A percentile compares a stretch with the other conserved stretches of the same genome.
Evolutionary conservation across 2,888 invertebrate species (phyloP).

Genomic region (Steinernema hermaphroditum): DNA sequence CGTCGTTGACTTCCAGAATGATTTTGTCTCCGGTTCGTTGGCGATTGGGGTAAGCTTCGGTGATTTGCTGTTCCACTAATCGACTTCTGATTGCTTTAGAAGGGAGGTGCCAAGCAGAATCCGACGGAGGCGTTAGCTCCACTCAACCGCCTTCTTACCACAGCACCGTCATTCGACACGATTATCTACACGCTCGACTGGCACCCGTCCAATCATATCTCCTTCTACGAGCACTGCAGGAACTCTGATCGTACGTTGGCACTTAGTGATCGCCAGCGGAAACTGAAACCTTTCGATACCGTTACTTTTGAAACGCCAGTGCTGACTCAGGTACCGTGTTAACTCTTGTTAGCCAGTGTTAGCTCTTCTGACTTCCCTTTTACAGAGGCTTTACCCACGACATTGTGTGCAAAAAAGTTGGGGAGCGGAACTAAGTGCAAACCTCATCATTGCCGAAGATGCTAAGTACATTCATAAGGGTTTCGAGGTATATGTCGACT

Average conservation of each 20-base stretch:
- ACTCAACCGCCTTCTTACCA: slow-evolving; percentile 51
- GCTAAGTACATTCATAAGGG: slow-evolving; percentile 71
- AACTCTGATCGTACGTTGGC: slow-evolving; percentile 55
- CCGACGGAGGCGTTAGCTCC: slow-evolving; percentile 57
- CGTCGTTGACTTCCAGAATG: slow-evolving; percentile 95
- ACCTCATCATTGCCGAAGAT: slow-evolving; percentile 70
- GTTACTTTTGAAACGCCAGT: slow-evolving; percentile 87
- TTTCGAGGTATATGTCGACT: slow-evolving; percentile 89
- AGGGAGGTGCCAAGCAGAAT: slow-evolving; percentile 58
- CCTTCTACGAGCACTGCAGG: slow-evolving; percentile 83
- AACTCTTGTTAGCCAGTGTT: neutral
- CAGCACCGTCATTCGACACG: slow-evolving; percentile 45
- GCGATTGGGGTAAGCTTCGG: slow-evolving; percentile 75
- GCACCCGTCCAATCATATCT: slow-evolving; percentile 94
- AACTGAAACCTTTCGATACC: slow-evolving; percentile 76
- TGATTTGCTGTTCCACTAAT: neutral
- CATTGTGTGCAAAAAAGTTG: slow-evolving; percentile 94
- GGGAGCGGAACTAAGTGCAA: slow-evolving; percentile 89
- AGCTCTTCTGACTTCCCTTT: neutral
- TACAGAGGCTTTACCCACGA: slow-evolving; percentile 82
- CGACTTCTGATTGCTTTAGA: slow-evolving; percentile 42
- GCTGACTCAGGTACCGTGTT: slow-evolving; percentile 79
- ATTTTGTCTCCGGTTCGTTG: slow-evolving; percentile 91
- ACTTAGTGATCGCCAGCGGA: slow-evolving; percentile 52
- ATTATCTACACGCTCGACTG: slow-evolving; percentile 84